Conservation (phyloP, 2,113 vertebrate genomes). For the human (Homo sapiens) region DNA sequence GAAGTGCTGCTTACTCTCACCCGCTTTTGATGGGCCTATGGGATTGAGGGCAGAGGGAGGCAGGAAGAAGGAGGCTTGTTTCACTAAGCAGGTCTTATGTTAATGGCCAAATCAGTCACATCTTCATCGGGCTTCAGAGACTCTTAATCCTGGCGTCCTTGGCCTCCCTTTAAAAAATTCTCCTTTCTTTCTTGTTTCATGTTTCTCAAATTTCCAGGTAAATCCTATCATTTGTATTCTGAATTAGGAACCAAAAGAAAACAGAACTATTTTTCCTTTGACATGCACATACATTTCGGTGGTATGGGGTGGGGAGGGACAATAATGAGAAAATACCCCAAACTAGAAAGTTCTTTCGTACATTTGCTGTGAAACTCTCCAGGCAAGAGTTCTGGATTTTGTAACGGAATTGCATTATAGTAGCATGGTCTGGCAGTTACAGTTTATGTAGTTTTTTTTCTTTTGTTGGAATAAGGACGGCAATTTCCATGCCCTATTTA, state of each 20-base stretch:
- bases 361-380: background rate
- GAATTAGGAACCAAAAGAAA: conserved; percentile 5
- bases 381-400: background rate
- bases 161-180: background rate
- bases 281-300: background rate
- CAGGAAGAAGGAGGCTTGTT: conserved; percentile 47
- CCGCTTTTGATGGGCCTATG: conserved; percentile 55
- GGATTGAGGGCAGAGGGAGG: background rate
- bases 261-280: background rate
- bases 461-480: conserved; percentile 22
- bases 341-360: background rate
- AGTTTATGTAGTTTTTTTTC: background rate
- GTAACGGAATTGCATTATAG: background rate
- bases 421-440: background rate
- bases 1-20: conserved; percentile 65
- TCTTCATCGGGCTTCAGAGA: background rate
- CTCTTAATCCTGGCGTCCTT: background rate
- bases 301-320: background rate
- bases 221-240: background rate
- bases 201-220: conserved; percentile 7
- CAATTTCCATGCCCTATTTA: background rate
- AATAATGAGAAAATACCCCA: background rate
- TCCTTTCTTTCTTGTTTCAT: background rate
- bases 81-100: background rate
- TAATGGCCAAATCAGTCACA: conserved; percentile 12